Evolutionary conservation across 2,888 invertebrate genomes (phyloP), one percentile per base, ranked within the genome.

Genomic region (Eristalis pertinax): DNA sequence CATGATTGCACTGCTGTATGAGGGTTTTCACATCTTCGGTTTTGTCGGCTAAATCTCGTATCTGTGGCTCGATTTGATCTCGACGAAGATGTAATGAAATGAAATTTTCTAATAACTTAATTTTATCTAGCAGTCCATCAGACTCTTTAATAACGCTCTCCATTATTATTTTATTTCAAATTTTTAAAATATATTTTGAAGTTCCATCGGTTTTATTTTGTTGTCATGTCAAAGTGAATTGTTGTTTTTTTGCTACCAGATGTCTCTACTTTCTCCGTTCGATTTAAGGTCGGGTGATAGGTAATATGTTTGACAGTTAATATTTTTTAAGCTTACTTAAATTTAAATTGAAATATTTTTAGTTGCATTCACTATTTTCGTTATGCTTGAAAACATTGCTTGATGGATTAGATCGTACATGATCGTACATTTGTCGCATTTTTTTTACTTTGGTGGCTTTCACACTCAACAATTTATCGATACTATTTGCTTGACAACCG

Each of bases 31-130:
- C 84, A 69, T 89, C 68, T 50, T 88, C 79, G 0, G 84, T 69
- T 32, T 89, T 85, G 2, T 70, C 4, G 0, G 60, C n/a, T 1
- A 90, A 22, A 35, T 79, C 69, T 8, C 77, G 29, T 19, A 90
- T 74, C 5, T 90, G 84, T 0, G 87, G 65, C 0, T 81, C 74
- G 3, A 90, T 81, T n/a, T 87, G 69, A n/a, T 90, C 84, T 15
- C 90, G 90, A 13, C 89, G 84, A 11, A 90, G 78, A 19, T 89
- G 88, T n/a, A 91, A 69, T 0, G 89, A 79, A 38, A 90, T 89
- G 24, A 89, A 90, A 10, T 89, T 75, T 41, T 91, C 90, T 15
- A 91, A 82, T 5, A 88, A 73, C 1, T 80, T 58, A 1, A 91
- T 89, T 88, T 89, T 90, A 5, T 74, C 58, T 7, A 74, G 62